Base-by-base conservation (phyloP, 2,797 vertebrate genomes). In the Oophaga sylvatica region DNA sequence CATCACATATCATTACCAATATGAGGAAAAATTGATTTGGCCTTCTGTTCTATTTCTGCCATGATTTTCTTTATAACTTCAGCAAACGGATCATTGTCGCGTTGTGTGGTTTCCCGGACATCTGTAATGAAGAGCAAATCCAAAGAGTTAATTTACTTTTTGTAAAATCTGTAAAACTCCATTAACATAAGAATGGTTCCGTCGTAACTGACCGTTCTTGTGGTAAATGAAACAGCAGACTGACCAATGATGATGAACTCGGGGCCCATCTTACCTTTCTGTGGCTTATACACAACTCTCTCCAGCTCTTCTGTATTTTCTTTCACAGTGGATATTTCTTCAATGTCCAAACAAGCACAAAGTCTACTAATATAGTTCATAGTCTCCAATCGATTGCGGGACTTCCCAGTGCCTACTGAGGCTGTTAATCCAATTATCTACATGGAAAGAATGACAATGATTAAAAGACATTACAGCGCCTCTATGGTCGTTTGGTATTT, bases 371-470 rank as follows among this genome's bases (percentile, higher is more conserved):
- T 93, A 57, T 96, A 92, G 1, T 90, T 75, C 16, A 90, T 75
- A 0, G 95, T 92, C 35, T 95, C 95, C 0, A 0, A 0, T 0
- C 1, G n/a, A 41, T 0, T 91, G n/a, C 90, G 95, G 87, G 95
- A 94, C 82, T 87, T 92, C n/a, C 95, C 96, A 9, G 94, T 92
- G 35, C 95, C 95, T 29, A 95, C 92, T 0, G 95, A 96, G 10
- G 95, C 96, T 2, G 96, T 96, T 90, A 96, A 90, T 41, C 95
- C 95, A 89, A 96, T 13, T 60, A 96, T 93, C 95, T 96, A 88
- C 78, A 70, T 90, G 90, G 1, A 56, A 11, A 79, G 56, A 53
- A 53, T 11, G 48, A 53, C 48, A 53, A 8, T 53, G 48, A 53
- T 53, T 53, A 53, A 53, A 41, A 41, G 35, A 53, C 9, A 53